These are phyloP conservation scores for Enteromius unitaeniatus DNA, from an alignment of 2,797 vertebrate species.

Conservation along the genomic window DNA sequence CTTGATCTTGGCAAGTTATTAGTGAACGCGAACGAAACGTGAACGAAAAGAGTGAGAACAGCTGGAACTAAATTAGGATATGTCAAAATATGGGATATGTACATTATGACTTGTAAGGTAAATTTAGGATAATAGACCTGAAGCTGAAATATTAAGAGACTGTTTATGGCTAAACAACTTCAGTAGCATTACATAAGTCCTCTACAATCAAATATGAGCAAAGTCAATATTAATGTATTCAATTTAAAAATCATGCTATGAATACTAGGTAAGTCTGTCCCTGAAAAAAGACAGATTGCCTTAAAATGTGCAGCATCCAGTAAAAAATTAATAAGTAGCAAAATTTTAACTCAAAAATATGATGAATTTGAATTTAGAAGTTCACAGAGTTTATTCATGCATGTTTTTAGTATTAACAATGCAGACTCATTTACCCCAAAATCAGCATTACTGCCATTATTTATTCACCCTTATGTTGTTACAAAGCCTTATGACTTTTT, in stretches of 20 bases:
- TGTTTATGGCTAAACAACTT: constrained; percentile 1
- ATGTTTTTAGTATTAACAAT: constrained; percentile 1
- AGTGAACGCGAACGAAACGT: accelerated
- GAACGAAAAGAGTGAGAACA: no score
- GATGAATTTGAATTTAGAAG: neutral
- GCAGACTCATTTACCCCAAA: constrained; percentile 4
- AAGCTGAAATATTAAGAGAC: neutral
- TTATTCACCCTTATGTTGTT: constrained; percentile 29
- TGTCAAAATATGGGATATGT: neutral
- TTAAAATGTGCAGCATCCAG: neutral
- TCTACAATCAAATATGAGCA: neutral
- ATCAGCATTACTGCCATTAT: constrained; percentile 13
- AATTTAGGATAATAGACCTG: neutral
- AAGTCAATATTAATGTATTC: neutral
- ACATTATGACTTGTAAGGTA: neutral
- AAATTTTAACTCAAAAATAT: neutral
- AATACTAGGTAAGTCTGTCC: neutral
- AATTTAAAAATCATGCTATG: neutral
- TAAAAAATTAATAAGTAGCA: neutral
- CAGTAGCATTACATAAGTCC: neutral
- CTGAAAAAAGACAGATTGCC: neutral
- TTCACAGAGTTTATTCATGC: neutral
- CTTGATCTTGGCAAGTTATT: neutral
- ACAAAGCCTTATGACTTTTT: constrained; percentile 19
- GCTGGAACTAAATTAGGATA: neutral